phyloP scores from a whole-genome alignment of 2,797 vertebrate species.

The Cetoscarus ocellatus region DNA sequence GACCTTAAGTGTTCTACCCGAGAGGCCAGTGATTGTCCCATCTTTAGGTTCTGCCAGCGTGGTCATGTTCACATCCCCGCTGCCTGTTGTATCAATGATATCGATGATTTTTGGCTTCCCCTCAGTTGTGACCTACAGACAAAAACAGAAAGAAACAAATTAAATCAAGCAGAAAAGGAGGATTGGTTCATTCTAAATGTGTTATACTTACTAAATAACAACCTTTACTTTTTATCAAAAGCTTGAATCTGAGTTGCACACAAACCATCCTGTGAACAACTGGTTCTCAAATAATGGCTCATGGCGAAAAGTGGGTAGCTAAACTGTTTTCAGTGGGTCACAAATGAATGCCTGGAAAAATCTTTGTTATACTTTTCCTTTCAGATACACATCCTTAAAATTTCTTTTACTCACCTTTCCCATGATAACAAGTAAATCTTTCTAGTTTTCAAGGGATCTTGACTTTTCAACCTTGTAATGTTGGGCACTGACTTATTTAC shows the following conservation, averaged over 20 bases:
- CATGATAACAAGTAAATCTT: too few species aligned
- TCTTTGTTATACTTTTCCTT: too few species aligned
- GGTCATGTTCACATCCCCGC: conserved; percentile 95
- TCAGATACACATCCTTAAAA: too few species aligned
- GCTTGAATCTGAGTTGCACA: background rate
- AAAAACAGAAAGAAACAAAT: background rate
- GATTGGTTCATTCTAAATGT: background rate
- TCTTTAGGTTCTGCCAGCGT: conserved; percentile 92
- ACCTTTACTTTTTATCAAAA: too few species aligned
- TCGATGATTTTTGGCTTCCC: conserved; percentile 97
- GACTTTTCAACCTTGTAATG: too few species aligned
- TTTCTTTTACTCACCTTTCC: too few species aligned
- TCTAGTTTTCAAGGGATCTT: too few species aligned
- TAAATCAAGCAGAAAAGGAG: background rate
- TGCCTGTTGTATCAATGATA: conserved; percentile 98
- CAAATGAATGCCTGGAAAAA: background rate
- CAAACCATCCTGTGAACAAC: background rate
- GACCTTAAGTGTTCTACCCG: conserved; percentile 93
- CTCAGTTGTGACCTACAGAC: conserved; percentile 91
- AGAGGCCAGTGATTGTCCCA: conserved; percentile 89
- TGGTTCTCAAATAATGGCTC: too few species aligned
- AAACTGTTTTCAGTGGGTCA: background rate
- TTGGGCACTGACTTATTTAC: too few species aligned
- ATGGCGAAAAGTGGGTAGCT: too few species aligned
- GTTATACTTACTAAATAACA: too few species aligned